A percentile compares a stretch with the other conserved stretches of the same genome.
phyloP scores from a whole-genome alignment of 2,888 invertebrate species.

The Pyrgus malvae region DNA sequence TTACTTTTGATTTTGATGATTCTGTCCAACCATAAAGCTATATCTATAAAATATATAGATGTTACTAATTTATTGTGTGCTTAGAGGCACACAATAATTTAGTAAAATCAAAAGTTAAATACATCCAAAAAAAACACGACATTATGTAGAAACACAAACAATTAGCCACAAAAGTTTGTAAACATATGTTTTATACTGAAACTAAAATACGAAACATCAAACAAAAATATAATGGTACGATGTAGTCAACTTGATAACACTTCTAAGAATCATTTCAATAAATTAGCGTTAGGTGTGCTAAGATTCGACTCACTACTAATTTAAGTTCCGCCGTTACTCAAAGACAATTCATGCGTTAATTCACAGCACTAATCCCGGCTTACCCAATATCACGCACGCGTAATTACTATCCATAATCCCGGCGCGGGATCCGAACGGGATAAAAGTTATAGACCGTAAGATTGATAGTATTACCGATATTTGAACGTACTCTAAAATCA shows the following conservation, averaged over 20 bases:
- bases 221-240: conserved; percentile 1
- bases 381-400: conserved; percentile 20
- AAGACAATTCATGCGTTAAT: conserved; percentile 25
- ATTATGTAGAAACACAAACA: no score
- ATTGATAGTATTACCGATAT: conserved; percentile 29
- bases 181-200: not conserved
- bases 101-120: no score
- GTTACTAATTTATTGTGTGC: no score
- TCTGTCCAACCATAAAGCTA: no score
- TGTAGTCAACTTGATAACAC: conserved; percentile 8
- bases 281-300: conserved; percentile 14
- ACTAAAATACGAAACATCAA: not conserved
- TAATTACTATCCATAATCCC: conserved; percentile 23
- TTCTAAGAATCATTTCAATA: conserved; percentile 2
- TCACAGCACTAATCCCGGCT: conserved; percentile 18
- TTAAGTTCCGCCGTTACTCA: conserved; percentile 20
- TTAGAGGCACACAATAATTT: no score
- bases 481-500: no score
- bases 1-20: no score
- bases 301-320: conserved; percentile 11
- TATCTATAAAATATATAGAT: no score
- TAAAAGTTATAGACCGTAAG: conserved; percentile 4
- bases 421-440: conserved; percentile 11
- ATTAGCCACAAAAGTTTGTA: no score
- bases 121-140: no score